Base-by-base conservation (phyloP, 2,888 invertebrate species). In the Lycia hirtaria region DNA sequence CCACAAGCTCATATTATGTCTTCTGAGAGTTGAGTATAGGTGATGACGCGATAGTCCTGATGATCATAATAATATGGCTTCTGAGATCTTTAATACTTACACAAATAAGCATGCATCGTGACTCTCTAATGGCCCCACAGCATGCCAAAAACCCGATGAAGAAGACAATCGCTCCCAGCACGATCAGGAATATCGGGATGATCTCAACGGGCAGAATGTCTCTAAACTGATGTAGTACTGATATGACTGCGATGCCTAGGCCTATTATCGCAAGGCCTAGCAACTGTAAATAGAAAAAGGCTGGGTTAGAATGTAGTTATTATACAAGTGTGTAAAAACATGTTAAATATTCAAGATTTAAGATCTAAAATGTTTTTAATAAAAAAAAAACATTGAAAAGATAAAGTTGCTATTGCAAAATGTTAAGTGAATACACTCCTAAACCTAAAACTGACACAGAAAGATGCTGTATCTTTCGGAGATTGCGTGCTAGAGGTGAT, bases 91-190 rank as follows among this genome's bases (percentile, higher is more conserved):
- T n/a, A n/a, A n/a, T 48, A 62, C 62, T 54, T 28, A 62, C 62
- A 32, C 6, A 40, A 10, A 43, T 56, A n/a, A 48, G 56, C 54
- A 37, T 56, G 43, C 40, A 49, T 20, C 59, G 37, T 64, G 95
- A 97, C 79, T 97, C 96, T 44, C 94, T 94, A 62, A 96, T 93
- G 0, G 97, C 97, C 0, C 97, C 97, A 73, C 97, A 97, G 80
- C 97, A 97, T 60, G 97, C 97, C 69, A 97, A 94, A 87, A 96
- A 96, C 0, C 96, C 95, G 32, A 97, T 94, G 52, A 96, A 78
- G 69, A 97, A 95, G 0, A 96, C 92, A 19, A 95, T 72, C 6
- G 90, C 83, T 2, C 96, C 95, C 26, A 96, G 71, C 4, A 94
- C 75, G 17, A 85, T 75, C 1, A 82, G 50, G 0, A 73, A 55